Evolutionary conservation across 1,140 invertebrate species (phyloP), one percentile per base, ranked within the genome.

Genomic region (Bombus pascuorum): DNA sequence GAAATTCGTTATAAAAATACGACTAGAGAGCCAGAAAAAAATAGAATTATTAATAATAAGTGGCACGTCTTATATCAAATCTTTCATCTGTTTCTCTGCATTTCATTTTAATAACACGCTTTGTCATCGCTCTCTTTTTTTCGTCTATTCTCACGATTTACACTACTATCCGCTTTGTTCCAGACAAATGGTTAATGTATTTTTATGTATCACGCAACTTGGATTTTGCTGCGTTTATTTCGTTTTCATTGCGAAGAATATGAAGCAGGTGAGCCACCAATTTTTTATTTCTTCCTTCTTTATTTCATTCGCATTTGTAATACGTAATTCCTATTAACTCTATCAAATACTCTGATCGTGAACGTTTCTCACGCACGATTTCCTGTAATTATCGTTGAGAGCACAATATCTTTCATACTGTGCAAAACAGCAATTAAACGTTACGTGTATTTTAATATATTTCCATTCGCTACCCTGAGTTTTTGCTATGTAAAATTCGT

Each of bases 181-280:
- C 94, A 95, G 95, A 91, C 95, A 95, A 47, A 92, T 97, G 86
- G 96, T 98, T 81, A 97, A 98, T 93, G 81, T 96, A 18, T 98
- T 98, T 94, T 96, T 99, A 62, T 98, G 98, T 92, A 95, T 99
- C 75, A 99, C 98, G 53, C 98, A 99, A 95, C 95, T 99, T 86
- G 98, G 98, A 88, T 99, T 99, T 95, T 99, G 98, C 94, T 98
- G 98, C 95, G 98, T 99, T 37, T 99, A 99, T 95, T 97, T 98
- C 92, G 97, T 99, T 57, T 99, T 99, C 95, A 97, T 99, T 89
- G 97, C 98, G 37, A 96, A 96, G 70, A 99, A 98, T 93, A 93
- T 98, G 86, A 96, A 97, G 93, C 96, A 97, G 96, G 97, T 98
- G 94, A 95, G 92, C 0, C 13, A 10, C 6, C 1, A 34, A 37